Base-by-base conservation (phyloP, 2,113 vertebrate species). In the Toxotes jaculatrix region DNA sequence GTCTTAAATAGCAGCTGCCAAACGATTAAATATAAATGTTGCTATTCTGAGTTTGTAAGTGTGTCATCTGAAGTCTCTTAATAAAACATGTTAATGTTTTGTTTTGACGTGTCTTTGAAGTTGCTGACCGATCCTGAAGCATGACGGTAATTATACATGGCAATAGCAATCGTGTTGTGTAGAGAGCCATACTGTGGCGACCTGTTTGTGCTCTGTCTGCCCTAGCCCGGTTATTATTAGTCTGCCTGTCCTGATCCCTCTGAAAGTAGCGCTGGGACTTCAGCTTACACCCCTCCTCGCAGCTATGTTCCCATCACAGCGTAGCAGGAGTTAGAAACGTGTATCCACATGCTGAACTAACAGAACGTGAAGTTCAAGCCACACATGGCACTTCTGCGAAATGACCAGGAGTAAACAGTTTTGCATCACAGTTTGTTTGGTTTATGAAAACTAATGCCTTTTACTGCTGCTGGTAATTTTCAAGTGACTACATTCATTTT, bases 111-210 rank as follows among this genome's bases (percentile, higher is more conserved):
- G 59, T 84, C 66, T 85, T 53, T 71, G n/a, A 88, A 83, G 65
- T 78, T 87, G 81, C 85, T 57, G 74, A 74, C 86, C 74, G 87
- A 82, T 55, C 89, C 76, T 55, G 84, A 85, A 83, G 69, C 76
- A 94, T 93, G 93, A 92, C 90, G 91, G 93, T 93, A 93, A 93
- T 68, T 87, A 82, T 89, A 34, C 42, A 27, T 16, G 62, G n/a
- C 42, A 49, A 81, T 76, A 80, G 86, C 9, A 59, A 21, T n/a
- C 1, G 47, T 87, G 74, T 40, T 77, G 45, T 83, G 56, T 76
- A 78, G 60, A 82, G 23, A 51, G 31, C 17, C 55, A 42, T 40
- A 60, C 70, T 66, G 73, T 83, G 67, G 73, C 19, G 47, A 80
- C 68, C 21, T 84, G 55, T 83, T 55, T 78, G 68, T 81, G 11